Evolutionary conservation across 2,888 invertebrate species (phyloP).

Genomic region (Actias luna): DNA sequence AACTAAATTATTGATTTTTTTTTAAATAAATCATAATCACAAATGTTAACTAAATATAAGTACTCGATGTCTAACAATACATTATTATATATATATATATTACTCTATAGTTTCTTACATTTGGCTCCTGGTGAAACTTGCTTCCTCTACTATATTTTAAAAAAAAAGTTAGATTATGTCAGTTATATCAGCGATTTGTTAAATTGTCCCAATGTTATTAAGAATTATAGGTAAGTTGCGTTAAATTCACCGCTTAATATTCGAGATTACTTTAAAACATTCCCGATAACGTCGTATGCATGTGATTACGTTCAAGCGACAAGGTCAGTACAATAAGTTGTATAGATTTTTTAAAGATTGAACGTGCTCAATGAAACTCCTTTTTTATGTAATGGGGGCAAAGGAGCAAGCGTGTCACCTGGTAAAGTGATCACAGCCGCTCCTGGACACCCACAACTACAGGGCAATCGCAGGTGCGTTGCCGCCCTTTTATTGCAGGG

Average conservation of each 20-base stretch:
- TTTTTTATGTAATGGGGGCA: too few relatives aligned
- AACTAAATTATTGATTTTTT: constrained; percentile 75
- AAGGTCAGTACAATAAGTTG: neutral
- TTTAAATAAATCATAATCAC: constrained; percentile 53
- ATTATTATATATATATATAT: constrained; percentile 49
- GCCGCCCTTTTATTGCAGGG: too few relatives aligned
- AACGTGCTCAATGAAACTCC: too few relatives aligned
- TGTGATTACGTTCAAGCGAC: neutral
- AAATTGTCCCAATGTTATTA: neutral
- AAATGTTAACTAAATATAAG: constrained; percentile 66
- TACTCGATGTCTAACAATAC: constrained; percentile 64
- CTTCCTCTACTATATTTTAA: constrained; percentile 10
- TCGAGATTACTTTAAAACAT: neutral
- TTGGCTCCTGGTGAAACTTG: constrained; percentile 68
- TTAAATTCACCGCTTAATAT: neutral
- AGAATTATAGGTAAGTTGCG: neutral
- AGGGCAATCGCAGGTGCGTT: too few relatives aligned
- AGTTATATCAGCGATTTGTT: neutral
- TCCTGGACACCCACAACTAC: too few relatives aligned
- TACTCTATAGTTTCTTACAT: constrained; percentile 69
- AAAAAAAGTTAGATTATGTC: neutral
- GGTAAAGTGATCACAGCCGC: too few relatives aligned
- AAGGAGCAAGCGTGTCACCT: too few relatives aligned
- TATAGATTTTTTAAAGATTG: neutral
- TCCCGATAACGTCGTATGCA: neutral